Conservation (phyloP, 2,888 invertebrate genomes). For the Leucania comma region DNA sequence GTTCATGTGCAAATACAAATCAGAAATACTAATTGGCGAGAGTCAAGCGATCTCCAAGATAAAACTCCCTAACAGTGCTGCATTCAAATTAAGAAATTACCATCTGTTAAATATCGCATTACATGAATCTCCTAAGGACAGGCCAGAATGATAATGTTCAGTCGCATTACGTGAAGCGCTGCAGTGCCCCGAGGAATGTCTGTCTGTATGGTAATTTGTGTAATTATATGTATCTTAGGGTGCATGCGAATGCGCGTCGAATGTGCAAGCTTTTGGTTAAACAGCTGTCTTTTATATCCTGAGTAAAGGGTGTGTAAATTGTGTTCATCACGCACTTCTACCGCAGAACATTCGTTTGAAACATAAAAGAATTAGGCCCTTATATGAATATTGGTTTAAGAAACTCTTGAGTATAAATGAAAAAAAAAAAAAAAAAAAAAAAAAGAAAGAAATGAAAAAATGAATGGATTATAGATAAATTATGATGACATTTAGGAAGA, state of each 20-base stretch:
- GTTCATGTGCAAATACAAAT: slow-evolving; percentile 24
- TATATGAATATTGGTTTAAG: not conserved
- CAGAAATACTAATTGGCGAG: slow-evolving; percentile 55
- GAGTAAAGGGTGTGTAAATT: not conserved
- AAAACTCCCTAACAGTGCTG: slow-evolving; percentile 53
- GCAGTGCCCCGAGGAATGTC: slow-evolving; percentile 57
- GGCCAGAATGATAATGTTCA: slow-evolving; percentile 59
- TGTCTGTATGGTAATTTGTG: slow-evolving; percentile 61
- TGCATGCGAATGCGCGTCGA: slow-evolving; percentile 43
- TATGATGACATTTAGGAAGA: not conserved
- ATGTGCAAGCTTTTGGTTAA: slow-evolving; percentile 36
- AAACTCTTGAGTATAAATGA: not conserved
- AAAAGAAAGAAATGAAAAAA: not conserved
- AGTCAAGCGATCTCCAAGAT: slow-evolving; percentile 54
- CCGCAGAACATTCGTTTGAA: too few species aligned
- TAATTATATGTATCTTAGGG: slow-evolving; percentile 56
- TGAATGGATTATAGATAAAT: not conserved
- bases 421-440: not conserved
- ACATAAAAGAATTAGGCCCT: not conserved
- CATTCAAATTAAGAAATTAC: slow-evolving; percentile 65
- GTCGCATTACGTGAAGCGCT: slow-evolving; percentile 57
- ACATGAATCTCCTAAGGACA: slow-evolving; percentile 62
- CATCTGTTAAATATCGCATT: slow-evolving; percentile 66
- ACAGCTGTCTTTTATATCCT: slow-evolving; percentile 16
- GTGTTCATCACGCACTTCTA: slow-evolving; percentile 21